These are phyloP conservation scores for Syritta pipiens DNA, from an alignment of 2,888 invertebrate species.

Conservation along the genomic window DNA sequence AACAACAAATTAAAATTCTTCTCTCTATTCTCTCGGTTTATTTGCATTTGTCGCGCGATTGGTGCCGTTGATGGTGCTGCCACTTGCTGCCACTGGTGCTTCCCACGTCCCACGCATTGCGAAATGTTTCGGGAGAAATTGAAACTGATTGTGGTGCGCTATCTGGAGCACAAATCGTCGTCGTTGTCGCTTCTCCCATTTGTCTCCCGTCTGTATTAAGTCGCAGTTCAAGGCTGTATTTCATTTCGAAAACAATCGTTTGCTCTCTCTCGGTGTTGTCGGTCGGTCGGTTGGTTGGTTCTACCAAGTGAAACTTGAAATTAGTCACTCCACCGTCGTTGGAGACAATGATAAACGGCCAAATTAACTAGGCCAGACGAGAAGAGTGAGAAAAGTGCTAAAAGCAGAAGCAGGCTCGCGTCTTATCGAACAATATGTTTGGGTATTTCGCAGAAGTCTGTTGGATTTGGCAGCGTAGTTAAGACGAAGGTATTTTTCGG, in stretches of 20 bases:
- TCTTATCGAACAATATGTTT: too few relatives aligned
- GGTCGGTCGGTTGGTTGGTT: too few relatives aligned
- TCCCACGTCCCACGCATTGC: constrained; percentile 23
- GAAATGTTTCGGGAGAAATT: constrained; percentile 13
- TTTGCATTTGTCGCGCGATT: background rate
- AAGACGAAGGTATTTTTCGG: too few relatives aligned
- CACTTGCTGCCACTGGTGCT: too few relatives aligned
- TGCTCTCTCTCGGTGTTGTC: background rate
- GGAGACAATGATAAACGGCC: constrained; percentile 52
- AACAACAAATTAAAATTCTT: constrained; percentile 1
- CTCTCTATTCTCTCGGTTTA: constrained; percentile 6
- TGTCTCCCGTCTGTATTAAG: background rate
- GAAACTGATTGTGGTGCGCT: constrained; percentile 32
- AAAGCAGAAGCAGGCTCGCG: too few relatives aligned
- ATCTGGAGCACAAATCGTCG: constrained; percentile 39
- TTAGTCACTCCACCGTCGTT: constrained; percentile 10
- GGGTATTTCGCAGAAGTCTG: too few relatives aligned
- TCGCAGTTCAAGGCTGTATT: background rate
- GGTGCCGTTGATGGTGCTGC: too few relatives aligned
- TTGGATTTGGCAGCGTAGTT: too few relatives aligned
- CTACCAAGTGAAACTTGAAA: background rate
- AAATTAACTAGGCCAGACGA: constrained; percentile 51
- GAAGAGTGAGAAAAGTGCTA: too few relatives aligned
- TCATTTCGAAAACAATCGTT: background rate
- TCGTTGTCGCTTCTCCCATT: background rate